Evolutionary conservation across 1,140 invertebrate genomes (phyloP).

Genomic region (Orchesella cincta): DNA sequence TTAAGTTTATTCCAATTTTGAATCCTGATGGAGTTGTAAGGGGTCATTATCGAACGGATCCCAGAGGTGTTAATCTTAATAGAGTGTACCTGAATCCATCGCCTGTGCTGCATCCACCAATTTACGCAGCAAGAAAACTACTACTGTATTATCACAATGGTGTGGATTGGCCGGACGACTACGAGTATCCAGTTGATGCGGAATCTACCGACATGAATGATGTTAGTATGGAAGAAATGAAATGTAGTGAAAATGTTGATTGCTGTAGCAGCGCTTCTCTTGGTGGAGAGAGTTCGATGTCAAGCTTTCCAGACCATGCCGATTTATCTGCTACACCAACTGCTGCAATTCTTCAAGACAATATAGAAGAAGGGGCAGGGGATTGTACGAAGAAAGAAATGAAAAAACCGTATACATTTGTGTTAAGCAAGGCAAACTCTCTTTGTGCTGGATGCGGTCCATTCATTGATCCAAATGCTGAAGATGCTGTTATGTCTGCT

Average conservation of each 20-base stretch:
- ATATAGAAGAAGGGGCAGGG: not conserved
- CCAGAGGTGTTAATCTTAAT: constrained; percentile 85
- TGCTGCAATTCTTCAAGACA: not conserved
- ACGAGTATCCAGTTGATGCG: constrained; percentile 30
- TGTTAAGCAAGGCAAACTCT: constrained; percentile 40
- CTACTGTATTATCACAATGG: constrained; percentile 65
- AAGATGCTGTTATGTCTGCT: not conserved
- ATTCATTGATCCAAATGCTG: constrained; percentile 31
- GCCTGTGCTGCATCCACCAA: constrained; percentile 73
- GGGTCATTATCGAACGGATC: constrained; percentile 87
- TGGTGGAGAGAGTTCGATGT: not conserved
- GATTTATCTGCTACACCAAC: not conserved
- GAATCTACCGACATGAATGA: not conserved
- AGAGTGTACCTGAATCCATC: constrained; percentile 79
- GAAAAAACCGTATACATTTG: constrained; percentile 41
- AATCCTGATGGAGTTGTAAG: constrained; percentile 90
- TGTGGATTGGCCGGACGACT: constrained; percentile 35
- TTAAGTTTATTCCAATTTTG: constrained; percentile 89
- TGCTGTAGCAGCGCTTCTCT: constrained; percentile 4
- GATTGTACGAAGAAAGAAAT: not conserved
- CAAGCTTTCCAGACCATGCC: not conserved
- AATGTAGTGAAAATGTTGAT: not conserved
- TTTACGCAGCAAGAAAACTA: constrained; percentile 77
- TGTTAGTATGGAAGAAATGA: not conserved
- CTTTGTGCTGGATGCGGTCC: constrained; percentile 47